These are phyloP conservation scores for Strigamia transsilvanica DNA, from an alignment of 2,888 invertebrate species.

Conservation along the genomic window DNA sequence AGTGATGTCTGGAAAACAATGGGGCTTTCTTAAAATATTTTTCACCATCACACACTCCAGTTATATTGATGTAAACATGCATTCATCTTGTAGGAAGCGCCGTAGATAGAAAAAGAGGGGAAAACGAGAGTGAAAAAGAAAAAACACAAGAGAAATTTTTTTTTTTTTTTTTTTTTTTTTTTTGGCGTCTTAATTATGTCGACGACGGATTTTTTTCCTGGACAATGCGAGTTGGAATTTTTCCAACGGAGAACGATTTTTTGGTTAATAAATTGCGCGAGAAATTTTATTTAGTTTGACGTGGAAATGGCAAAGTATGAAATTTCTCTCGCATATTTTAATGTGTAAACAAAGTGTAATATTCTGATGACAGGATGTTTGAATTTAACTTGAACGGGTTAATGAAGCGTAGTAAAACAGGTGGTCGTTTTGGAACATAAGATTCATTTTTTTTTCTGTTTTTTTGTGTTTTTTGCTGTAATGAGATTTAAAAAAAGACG, in stretches of 20 bases:
- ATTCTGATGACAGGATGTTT: background rate
- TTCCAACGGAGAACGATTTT: background rate
- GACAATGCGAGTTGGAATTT: background rate
- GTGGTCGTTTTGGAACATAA: background rate
- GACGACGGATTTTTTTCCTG: background rate
- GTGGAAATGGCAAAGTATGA: background rate
- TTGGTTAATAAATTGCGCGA: background rate
- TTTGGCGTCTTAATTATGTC: background rate
- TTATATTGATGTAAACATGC: conserved; percentile 10
- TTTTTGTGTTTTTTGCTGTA: too few relatives aligned
- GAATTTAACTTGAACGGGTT: background rate
- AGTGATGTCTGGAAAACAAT: background rate
- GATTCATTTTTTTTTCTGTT: too few relatives aligned
- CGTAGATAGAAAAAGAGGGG: background rate
- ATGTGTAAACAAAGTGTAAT: background rate
- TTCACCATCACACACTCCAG: background rate
- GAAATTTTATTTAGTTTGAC: background rate
- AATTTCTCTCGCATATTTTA: background rate
- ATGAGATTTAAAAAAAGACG: too few relatives aligned
- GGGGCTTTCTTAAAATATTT: background rate
- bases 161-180: background rate
- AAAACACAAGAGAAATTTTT: background rate
- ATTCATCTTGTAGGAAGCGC: background rate
- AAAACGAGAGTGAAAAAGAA: background rate
- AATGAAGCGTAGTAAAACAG: background rate